A percentile compares a stretch with the other conserved stretches of the same genome.
These are phyloP conservation scores for Aspidiotus destructor DNA, from an alignment of 2,888 invertebrate species.

Conservation along the genomic window DNA sequence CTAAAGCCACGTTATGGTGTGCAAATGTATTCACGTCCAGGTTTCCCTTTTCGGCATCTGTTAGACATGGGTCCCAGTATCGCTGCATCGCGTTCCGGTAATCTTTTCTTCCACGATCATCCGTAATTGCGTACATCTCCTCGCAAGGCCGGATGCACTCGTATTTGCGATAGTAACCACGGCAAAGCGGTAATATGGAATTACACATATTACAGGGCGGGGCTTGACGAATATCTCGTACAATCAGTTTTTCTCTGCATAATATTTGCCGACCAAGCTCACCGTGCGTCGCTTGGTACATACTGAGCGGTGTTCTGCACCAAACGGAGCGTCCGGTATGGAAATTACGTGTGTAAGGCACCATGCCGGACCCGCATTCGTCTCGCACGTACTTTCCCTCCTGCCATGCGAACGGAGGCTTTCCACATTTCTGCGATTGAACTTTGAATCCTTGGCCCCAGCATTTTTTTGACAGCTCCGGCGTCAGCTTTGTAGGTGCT, in stretches of 20 bases:
- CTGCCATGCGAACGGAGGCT: background rate
- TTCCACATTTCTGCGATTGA: too few species aligned
- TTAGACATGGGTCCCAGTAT: slow-evolving; percentile 22
- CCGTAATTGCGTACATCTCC: slow-evolving; percentile 12
- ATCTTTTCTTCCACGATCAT: slow-evolving; percentile 4
- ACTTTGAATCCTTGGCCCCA: too few species aligned
- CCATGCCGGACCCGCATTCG: background rate
- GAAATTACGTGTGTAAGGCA: background rate
- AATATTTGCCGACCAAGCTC: slow-evolving; percentile 23
- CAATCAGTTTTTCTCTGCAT: slow-evolving; percentile 18
- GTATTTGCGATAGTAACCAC: slow-evolving; percentile 27
- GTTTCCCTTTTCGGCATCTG: background rate
- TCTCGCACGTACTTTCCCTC: background rate
- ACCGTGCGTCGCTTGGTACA: slow-evolving; percentile 28
- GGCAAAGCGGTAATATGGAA: slow-evolving; percentile 18
- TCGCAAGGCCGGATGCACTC: slow-evolving; percentile 25
- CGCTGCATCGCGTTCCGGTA: slow-evolving; percentile 9
- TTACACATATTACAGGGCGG: slow-evolving; percentile 22
- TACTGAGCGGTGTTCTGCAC: slow-evolving; percentile 19
- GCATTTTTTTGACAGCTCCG: too few species aligned
- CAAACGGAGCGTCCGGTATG: background rate
- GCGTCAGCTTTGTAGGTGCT: too few species aligned
- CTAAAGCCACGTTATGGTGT: slow-evolving; percentile 12
- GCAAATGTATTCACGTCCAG: slow-evolving; percentile 20
- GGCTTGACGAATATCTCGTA: slow-evolving; percentile 11